These are phyloP conservation scores for human DNA, from an alignment of 2,113 vertebrate genomes.

Conservation along the genomic window DNA sequence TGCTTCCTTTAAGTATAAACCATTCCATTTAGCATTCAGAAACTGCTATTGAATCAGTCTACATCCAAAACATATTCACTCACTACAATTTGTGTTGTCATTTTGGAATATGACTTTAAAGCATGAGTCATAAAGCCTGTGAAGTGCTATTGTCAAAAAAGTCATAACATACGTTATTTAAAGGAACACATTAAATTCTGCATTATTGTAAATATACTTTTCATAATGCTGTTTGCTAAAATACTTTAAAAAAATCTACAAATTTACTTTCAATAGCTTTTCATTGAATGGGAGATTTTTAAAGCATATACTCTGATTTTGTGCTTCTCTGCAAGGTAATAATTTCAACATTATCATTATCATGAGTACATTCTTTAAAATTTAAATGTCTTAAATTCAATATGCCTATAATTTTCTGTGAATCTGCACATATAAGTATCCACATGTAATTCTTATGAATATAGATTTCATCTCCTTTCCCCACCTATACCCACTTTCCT, in stretches of 20 bases:
- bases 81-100: neutral
- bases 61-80: neutral
- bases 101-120: neutral
- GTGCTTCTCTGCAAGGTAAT: neutral
- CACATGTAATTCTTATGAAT: neutral
- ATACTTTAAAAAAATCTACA: neutral
- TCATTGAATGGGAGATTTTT: neutral
- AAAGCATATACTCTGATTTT: neutral
- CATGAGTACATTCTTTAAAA: neutral
- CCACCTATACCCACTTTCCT: neutral
- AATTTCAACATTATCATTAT: neutral
- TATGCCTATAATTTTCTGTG: neutral
- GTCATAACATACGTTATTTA: constrained; percentile 35
- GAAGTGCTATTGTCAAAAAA: constrained; percentile 50
- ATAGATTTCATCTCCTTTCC: neutral
- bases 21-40: neutral
- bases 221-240: neutral
- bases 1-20: neutral
- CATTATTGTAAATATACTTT: neutral
- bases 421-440: neutral
- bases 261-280: neutral
- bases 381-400: neutral
- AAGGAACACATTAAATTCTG: neutral
- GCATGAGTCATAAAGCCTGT: neutral
- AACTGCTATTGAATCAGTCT: neutral